Base-by-base conservation (phyloP, 2,888 invertebrate species). In the Dermolepida albohirtum region DNA sequence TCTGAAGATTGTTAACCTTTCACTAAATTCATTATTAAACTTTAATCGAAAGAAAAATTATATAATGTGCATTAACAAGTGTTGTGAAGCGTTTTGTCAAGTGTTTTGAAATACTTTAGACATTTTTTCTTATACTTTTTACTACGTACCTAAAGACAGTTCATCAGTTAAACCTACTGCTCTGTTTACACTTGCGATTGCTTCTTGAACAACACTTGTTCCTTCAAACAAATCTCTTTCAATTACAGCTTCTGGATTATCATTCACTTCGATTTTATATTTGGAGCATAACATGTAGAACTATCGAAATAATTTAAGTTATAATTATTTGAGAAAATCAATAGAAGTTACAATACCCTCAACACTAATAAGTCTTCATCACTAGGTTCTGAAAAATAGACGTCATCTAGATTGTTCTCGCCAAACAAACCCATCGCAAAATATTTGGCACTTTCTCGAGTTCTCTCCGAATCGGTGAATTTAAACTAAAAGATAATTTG, bases 341-440 rank as follows among this genome's bases (percentile, higher is more conserved):
- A 39, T 34, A 11, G 17, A 6, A n/a, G 10, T 1, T 17, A 4
- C n/a, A 71, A 75, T 78, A 83, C 83, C 68, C 82, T 76, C 59
- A 83, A 78, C 70, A 83, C 77, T 12, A 80, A 81, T n/a, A 40
- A n/a, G 73, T 82, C 82, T 49, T 72, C 86, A 76, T 88, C 85
- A 22, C 87, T 78, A 1, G 91, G 87, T 71, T 88, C 86, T 27
- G 89, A 89, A 84, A 88, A 93, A 77, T 85, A 83, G 8, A 94
- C 88, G 71, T 87, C 81, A 59, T 86, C 22, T 22, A 22, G 22
- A 22, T 22, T 84, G 12, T 88, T 87, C 70, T 87, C 85, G 11
- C 92, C 91, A 83, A 94, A 94, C 49, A 95, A 81, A 0, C 94
- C 94, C 57, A 88, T 85, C 0, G 90, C 87, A 84, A 94, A 95